Evolutionary conservation across 2,797 vertebrate species (phyloP).

Genomic region (Oreonectes daqikongensis): DNA sequence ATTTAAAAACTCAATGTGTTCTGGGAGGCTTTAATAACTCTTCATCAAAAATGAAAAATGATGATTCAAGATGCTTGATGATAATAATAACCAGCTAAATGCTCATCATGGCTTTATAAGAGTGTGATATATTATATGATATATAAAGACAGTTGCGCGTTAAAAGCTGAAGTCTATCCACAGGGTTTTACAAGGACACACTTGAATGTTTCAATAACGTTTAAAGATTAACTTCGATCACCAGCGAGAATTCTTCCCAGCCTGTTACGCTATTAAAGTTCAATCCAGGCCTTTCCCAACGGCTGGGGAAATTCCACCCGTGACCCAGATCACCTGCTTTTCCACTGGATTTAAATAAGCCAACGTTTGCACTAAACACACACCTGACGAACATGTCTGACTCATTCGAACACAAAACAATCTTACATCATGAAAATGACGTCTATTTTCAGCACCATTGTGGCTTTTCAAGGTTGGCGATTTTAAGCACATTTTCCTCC

Average conservation of each 20-base stretch:
- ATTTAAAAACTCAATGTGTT: too few relatives aligned
- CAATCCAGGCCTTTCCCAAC: constrained; percentile 22
- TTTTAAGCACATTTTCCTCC: not conserved
- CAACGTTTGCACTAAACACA: not conserved
- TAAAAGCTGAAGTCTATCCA: not conserved
- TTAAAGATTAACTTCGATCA: constrained; percentile 37
- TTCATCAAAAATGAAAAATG: too few relatives aligned
- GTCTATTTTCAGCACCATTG: not conserved
- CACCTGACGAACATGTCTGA: not conserved
- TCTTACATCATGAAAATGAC: not conserved
- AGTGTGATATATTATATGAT: too few relatives aligned
- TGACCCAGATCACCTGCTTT: not conserved
- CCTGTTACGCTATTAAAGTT: constrained; percentile 32
- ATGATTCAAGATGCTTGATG: too few relatives aligned
- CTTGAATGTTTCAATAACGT: not conserved
- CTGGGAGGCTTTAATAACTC: too few relatives aligned
- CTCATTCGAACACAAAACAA: not conserved
- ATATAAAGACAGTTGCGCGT: not conserved
- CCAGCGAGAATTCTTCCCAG: not conserved
- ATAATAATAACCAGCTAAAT: too few relatives aligned
- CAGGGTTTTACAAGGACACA: not conserved
- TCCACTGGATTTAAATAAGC: constrained; percentile 5
- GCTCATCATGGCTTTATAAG: too few relatives aligned
- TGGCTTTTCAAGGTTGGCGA: not conserved
- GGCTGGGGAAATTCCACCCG: not conserved